Percentiles rank a stretch among this genome's conserved stretches.
These are phyloP conservation scores for Sarcoramphus papa DNA, from an alignment of 2,797 vertebrate species.

Conservation along the genomic window DNA sequence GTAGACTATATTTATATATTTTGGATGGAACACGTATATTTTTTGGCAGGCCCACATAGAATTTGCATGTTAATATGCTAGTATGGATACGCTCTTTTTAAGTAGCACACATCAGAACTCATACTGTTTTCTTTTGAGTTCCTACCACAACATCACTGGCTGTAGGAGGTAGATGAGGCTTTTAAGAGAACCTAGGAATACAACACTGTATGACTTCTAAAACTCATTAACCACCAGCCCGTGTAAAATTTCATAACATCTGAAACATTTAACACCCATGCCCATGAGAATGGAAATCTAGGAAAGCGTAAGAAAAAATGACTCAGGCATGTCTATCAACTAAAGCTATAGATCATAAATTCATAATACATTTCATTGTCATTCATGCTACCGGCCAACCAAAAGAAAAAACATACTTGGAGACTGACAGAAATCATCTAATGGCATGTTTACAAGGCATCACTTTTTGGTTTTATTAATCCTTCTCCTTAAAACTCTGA, in stretches of 20 bases:
- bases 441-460: neutral
- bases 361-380: neutral
- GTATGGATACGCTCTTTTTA: constrained; percentile 26
- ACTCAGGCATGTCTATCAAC: neutral
- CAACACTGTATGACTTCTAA: neutral
- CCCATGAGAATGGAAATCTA: neutral
- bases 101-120: constrained; percentile 48
- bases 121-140: constrained; percentile 44
- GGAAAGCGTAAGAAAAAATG: neutral
- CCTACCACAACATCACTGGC: neutral
- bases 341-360: neutral
- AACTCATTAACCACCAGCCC: neutral
- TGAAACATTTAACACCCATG: neutral
- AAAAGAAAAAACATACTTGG: neutral
- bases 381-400: neutral
- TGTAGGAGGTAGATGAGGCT: constrained; percentile 40
- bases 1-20: constrained; percentile 56
- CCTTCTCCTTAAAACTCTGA: neutral
- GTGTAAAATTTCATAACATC: constrained; percentile 3
- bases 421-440: neutral
- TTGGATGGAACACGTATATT: constrained; percentile 47
- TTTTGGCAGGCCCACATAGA: constrained; percentile 52
- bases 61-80: constrained; percentile 60
- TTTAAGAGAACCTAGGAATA: constrained; percentile 9
- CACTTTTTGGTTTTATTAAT: neutral